Base-by-base conservation (phyloP, 37 sponge, comb jelly and placozoan genomes). In the Cliona cf. orientalis region DNA sequence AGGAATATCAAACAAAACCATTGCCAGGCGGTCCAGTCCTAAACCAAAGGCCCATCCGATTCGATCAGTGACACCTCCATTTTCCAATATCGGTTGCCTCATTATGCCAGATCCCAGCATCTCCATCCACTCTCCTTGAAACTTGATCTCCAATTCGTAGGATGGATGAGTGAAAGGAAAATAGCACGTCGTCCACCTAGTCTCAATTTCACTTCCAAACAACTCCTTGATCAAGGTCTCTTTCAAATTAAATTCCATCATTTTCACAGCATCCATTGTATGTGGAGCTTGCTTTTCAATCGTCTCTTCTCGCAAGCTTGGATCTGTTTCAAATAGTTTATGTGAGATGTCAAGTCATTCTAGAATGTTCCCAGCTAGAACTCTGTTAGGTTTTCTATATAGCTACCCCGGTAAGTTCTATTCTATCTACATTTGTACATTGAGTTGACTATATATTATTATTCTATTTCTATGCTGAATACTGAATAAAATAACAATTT, bases 121-220 rank as follows among this genome's bases (percentile, higher is more conserved):
- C 65, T 97, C 98, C 81, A 97, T 49, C 98, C 98, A 97, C 75
- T 92, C 89, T 7, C 85, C 95, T 23, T 82, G 25, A 61, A 90
- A 95, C 71, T 81, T 66, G 42, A 97, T 90, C 81, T 97, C 96
- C 64, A 97, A 80, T 66, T 97, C 95, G 44, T 59, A 97, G 0
- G 98, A 97, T 1, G 98, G 98, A 74, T 97, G 95, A 62, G 98
- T 96, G 80, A 96, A 96, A 17, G 97, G 97, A 66, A 96, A 96
- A 75, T 86, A 87, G 46, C 79, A 82, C 3, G 72, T 46, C 0
- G 62, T 58, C 97, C 97, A 96, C 19, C 91, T 64, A 66, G 80
- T 81, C 53, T 92, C 70, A 9, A 72, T 87, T 36, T 84, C 79
- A 5, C 36, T 21, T 0, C 97, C 97, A 84, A 96, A 96, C 59